Conservation (phyloP, 1,140 invertebrate genomes). For the Adoxophyes honmai region DNA sequence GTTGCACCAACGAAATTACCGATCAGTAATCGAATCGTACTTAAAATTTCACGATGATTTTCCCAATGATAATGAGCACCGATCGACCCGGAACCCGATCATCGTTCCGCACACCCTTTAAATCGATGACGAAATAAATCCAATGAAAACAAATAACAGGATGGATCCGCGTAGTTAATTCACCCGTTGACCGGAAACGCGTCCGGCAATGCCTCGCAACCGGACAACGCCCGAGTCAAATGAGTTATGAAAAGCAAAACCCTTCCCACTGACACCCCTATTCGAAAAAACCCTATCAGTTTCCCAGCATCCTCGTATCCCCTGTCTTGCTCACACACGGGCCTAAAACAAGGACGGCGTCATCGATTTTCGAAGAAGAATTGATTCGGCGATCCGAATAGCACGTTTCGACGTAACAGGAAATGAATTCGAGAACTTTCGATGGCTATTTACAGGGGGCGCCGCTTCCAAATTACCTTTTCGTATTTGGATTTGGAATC, state of each 20-base stretch:
- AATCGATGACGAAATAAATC: too few relatives aligned
- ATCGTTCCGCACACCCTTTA: too few relatives aligned
- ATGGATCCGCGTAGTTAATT: too few relatives aligned
- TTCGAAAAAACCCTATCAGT: not conserved
- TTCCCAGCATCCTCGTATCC: not conserved
- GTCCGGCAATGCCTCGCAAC: too few relatives aligned
- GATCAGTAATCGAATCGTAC: too few relatives aligned
- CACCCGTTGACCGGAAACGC: too few relatives aligned
- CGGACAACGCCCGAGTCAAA: constrained; percentile 1
- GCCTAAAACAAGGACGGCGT: not conserved
- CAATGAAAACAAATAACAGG: too few relatives aligned
- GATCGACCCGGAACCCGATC: too few relatives aligned
- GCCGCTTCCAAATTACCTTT: constrained; percentile 31
- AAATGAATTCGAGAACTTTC: constrained; percentile 51
- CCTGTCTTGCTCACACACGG: not conserved
- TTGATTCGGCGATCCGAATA: constrained; percentile 16
- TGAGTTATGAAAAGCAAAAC: constrained; percentile 18
- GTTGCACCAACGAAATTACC: too few relatives aligned
- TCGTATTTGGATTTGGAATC: too few relatives aligned
- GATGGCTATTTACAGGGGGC: constrained; percentile 41
- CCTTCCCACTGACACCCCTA: not conserved
- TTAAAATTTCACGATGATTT: too few relatives aligned
- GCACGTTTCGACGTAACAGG: constrained; percentile 22
- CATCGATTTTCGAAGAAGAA: not conserved
- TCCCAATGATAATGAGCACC: too few relatives aligned